phyloP scores from a whole-genome alignment of 2,888 invertebrate species.

The Tryphoninae sp. region DNA sequence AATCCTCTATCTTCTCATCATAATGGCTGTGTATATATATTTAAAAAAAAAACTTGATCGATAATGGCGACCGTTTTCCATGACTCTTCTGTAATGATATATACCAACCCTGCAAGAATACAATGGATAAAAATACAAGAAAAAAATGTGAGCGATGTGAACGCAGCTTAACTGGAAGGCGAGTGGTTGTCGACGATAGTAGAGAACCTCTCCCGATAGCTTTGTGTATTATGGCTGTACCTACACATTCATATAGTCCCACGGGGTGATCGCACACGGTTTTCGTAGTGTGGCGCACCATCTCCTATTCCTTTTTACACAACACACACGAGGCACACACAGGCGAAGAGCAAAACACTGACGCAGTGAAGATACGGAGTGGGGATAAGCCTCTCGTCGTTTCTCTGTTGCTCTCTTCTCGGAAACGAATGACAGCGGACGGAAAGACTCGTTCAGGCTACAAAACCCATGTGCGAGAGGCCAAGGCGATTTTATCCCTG shows the following conservation, averaged over 20 bases:
- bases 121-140: neutral
- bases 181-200: constrained; percentile 28
- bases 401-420: constrained; percentile 58
- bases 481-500: constrained; percentile 48
- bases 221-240: constrained; percentile 59
- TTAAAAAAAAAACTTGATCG: neutral
- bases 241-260: constrained; percentile 69
- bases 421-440: constrained; percentile 73
- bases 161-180: constrained; percentile 53
- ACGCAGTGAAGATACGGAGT: neutral
- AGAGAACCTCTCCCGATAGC: constrained; percentile 16
- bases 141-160: constrained; percentile 44
- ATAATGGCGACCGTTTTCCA: neutral
- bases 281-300: constrained; percentile 60
- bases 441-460: constrained; percentile 45
- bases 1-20: neutral
- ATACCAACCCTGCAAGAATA: neutral
- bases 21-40: neutral
- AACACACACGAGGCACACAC: constrained; percentile 58
- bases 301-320: constrained; percentile 56
- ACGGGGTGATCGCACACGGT: constrained; percentile 64
- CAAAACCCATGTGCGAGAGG: constrained; percentile 13
- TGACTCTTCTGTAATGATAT: neutral
- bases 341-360: constrained; percentile 10
- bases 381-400: constrained; percentile 14